Base-by-base conservation (phyloP, 2,113 vertebrate genomes). In the Potamarius usumacintae region DNA sequence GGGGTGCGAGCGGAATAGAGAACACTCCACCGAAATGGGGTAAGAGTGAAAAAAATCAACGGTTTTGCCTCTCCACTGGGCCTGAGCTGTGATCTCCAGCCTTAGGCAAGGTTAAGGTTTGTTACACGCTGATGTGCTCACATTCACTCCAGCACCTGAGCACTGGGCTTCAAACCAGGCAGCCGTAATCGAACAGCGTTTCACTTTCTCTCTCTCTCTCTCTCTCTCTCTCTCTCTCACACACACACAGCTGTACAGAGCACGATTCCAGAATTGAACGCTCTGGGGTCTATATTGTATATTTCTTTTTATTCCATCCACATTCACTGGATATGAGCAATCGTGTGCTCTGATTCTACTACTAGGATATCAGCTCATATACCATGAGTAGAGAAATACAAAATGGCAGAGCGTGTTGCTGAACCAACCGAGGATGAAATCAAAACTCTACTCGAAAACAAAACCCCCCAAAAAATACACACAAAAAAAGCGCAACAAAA, bases 51-150 rank as follows among this genome's bases (percentile, higher is more conserved):
- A 57, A 80, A 84, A 71, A 52, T 55, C 78, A n/a, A 62, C 57
- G 53, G n/a, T 88, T 55, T 82, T 17, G 48, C 58, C 80, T 83
- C 12, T 78, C 72, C 58, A 10, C 30, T 48, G 27, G 69, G 71
- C 60, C 72, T 15, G 58, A 78, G 72, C 86, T 63, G 69, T 65
- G 86, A 87, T 76, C 86, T 83, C 55, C 69, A 87, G 67, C 67
- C 86, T 60, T 74, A 76, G 53, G 86, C 86, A 87, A 83, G 82
- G 72, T 76, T 77, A 87, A 55, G 69, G 81, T 87, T 78, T 67
- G 69, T 78, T 83, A 60, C 81, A 78, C 60, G 27, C 86, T 30
- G 53, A 60, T 86, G 78, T 80, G 65, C 11, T 71, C 62, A 82
- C 63, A 57, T 86, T 86, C 63, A 60, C 76, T 82, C 25, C 63